These are phyloP conservation scores for Myanophis thanlyinensis DNA, from an alignment of 2,113 vertebrate genomes.

Conservation along the genomic window DNA sequence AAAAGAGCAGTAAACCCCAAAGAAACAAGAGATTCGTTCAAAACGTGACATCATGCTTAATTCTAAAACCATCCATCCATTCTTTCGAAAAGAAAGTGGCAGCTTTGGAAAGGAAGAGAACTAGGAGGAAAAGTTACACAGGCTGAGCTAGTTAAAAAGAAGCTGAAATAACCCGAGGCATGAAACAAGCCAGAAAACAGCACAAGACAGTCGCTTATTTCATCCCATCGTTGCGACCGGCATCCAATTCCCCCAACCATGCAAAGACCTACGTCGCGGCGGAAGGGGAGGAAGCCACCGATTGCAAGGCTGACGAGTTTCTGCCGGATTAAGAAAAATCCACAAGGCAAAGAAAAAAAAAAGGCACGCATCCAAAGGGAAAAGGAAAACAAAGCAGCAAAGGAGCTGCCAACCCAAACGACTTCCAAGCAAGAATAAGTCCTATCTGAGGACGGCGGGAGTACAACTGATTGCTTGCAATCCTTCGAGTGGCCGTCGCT, in stretches of 20 bases:
- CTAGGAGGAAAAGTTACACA: not conserved
- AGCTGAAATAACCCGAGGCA: not conserved
- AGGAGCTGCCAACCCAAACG: not conserved
- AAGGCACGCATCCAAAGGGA: not conserved
- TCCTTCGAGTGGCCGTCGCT: constrained; percentile 18
- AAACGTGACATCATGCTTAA: constrained; percentile 53
- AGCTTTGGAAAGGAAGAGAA: constrained; percentile 10
- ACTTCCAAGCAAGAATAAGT: not conserved
- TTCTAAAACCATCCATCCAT: not conserved
- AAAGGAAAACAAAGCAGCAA: not conserved
- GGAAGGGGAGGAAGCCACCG: constrained; percentile 11
- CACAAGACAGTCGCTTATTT: not conserved
- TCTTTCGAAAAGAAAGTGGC: constrained; percentile 31
- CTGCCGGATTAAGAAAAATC: not conserved
- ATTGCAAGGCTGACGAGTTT: not conserved
- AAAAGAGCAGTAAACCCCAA: constrained; percentile 57
- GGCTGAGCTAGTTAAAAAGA: not conserved
- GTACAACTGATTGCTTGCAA: not conserved
- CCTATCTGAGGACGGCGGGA: not conserved
- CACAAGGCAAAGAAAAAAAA: not conserved
- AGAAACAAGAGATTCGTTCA: constrained; percentile 62
- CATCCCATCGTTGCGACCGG: not conserved
- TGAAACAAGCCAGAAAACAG: not conserved
- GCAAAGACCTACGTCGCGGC: constrained; percentile 2
- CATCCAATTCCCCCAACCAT: not conserved